These are phyloP conservation scores for Brachionus plicatilis DNA, from an alignment of 1,140 invertebrate species.

Conservation along the genomic window DNA sequence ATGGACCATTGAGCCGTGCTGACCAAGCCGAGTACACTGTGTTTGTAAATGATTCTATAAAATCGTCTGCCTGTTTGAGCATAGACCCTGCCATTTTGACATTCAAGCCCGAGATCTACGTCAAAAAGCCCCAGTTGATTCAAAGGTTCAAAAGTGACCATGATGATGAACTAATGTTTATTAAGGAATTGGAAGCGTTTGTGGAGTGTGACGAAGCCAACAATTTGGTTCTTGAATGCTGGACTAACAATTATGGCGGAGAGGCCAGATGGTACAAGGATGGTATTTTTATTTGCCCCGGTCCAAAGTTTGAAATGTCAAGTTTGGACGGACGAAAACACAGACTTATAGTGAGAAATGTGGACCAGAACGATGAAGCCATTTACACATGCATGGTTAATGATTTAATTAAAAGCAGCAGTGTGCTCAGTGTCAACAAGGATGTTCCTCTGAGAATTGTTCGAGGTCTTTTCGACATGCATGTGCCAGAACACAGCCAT, in stretches of 20 bases:
- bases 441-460: constrained; percentile 4
- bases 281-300: not conserved
- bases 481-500: not conserved
- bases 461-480: not conserved
- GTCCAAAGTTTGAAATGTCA: not conserved
- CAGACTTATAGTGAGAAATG: not conserved
- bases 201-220: not conserved
- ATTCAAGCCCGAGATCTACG: constrained; percentile 1
- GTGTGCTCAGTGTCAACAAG: not conserved
- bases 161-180: constrained; percentile 23
- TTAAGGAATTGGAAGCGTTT: not conserved
- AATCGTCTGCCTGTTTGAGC: not conserved
- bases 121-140: constrained; percentile 10
- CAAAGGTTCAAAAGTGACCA: not conserved
- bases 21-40: constrained; percentile 40
- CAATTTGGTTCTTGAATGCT: constrained; percentile 27
- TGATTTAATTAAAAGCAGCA: not conserved
- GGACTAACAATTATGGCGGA: not conserved
- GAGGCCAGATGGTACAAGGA: constrained; percentile 9
- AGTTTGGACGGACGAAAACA: constrained; percentile 1
- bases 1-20: not conserved
- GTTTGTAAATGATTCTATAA: not conserved
- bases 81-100: not conserved
- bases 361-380: not conserved
- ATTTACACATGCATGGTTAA: not conserved